phyloP scores from a whole-genome alignment of 2,113 vertebrate species.

The Canis aureus region DNA sequence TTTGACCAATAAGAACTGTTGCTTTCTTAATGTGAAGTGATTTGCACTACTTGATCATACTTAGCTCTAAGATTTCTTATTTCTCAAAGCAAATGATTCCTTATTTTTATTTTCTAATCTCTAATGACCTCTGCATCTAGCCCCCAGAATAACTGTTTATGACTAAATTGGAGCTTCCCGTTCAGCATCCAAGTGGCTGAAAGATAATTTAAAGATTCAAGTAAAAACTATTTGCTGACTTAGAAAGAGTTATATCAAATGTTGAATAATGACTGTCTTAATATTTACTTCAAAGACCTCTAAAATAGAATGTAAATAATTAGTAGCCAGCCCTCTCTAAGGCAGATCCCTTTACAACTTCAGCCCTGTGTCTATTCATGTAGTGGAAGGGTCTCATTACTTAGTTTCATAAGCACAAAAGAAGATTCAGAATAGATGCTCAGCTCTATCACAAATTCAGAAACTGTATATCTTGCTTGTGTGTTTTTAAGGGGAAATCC shows the following conservation, averaged over 20 bases:
- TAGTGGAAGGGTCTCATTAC: neutral
- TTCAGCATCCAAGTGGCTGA: neutral
- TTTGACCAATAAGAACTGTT: neutral
- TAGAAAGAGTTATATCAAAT: constrained; percentile 53
- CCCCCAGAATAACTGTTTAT: neutral
- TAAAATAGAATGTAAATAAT: constrained; percentile 68
- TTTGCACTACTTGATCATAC: constrained; percentile 1
- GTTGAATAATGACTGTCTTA: constrained; percentile 58
- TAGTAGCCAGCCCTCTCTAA: neutral
- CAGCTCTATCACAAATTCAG: neutral
- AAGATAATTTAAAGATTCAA: constrained; percentile 58
- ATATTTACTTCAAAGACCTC: constrained; percentile 77
- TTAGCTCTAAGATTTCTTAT: neutral
- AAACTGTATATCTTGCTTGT: neutral
- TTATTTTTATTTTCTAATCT: constrained; percentile 39
- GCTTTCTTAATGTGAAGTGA: neutral
- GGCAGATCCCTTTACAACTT: constrained; percentile 19
- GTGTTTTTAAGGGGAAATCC: neutral
- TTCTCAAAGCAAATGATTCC: neutral
- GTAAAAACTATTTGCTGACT: constrained; percentile 63
- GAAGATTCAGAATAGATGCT: constrained; percentile 1
- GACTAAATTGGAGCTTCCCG: neutral
- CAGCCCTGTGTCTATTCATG: neutral
- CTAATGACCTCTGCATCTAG: neutral
- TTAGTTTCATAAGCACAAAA: constrained; percentile 1